phyloP scores from a whole-genome alignment of 2,797 vertebrate species.

The Phoebastria nigripes region DNA sequence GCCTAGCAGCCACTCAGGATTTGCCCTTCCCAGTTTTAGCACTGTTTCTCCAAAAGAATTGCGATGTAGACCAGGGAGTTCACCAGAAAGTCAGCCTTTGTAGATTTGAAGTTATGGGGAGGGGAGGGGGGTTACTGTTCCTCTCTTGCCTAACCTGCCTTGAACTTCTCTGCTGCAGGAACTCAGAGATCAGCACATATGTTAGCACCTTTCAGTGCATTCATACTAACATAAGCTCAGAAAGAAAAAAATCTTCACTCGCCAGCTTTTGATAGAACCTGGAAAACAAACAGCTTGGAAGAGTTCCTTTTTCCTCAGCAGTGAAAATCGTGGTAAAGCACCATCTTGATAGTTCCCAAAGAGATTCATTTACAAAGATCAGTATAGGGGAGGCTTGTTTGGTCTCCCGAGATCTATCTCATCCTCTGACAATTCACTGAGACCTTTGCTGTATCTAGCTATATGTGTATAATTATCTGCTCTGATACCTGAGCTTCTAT shows the following conservation, averaged over 20 bases:
- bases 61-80: not conserved
- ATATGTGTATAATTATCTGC: constrained; percentile 71
- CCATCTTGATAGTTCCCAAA: constrained; percentile 68
- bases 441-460: constrained; percentile 61
- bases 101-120: not conserved
- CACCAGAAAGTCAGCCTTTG: constrained; percentile 40
- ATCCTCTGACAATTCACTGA: constrained; percentile 66
- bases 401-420: constrained; percentile 69
- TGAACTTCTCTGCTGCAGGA: constrained; percentile 17
- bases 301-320: constrained; percentile 35
- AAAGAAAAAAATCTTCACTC: constrained; percentile 38
- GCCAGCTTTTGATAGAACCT: constrained; percentile 46
- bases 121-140: not conserved
- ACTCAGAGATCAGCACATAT: not conserved
- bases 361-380: constrained; percentile 73
- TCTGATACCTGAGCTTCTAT: constrained; percentile 67
- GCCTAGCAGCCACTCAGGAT: constrained; percentile 23
- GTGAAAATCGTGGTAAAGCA: constrained; percentile 67
- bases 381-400: constrained; percentile 36
- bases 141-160: not conserved
- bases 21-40: constrained; percentile 44
- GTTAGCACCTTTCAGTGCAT: not conserved
- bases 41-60: not conserved
- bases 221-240: not conserved
- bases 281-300: constrained; percentile 45